These are phyloP conservation scores for Lycopodina hypogea DNA, from an alignment of 37 sponge, comb jelly and placozoan species.

Conservation along the genomic window DNA sequence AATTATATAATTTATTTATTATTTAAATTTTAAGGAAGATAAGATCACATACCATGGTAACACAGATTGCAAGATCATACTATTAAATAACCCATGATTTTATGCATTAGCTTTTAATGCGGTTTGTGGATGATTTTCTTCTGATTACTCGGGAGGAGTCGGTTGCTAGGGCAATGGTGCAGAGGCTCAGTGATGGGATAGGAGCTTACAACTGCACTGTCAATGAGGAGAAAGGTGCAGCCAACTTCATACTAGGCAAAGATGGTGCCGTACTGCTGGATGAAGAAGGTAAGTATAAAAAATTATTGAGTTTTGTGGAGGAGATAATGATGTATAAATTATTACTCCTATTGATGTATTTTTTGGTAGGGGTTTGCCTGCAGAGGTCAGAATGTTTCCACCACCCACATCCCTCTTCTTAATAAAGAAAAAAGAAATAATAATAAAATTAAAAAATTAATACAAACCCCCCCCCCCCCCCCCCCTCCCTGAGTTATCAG, in stretches of 20 bases:
- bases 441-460: too few species aligned
- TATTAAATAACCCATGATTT: too few species aligned
- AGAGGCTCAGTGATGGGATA: conserved; percentile 32
- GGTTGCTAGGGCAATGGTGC: conserved; percentile 37
- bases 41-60: too few species aligned
- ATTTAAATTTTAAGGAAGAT: too few species aligned
- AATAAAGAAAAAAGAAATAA: too few species aligned
- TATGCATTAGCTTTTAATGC: conserved; percentile 45
- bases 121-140: conserved; percentile 67
- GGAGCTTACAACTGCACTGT: conserved; percentile 62
- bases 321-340: neutral
- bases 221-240: conserved; percentile 42
- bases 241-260: conserved; percentile 49
- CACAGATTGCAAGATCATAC: too few species aligned
- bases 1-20: too few species aligned
- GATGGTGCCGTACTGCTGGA: conserved; percentile 15
- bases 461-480: too few species aligned
- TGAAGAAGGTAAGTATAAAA: conserved; percentile 4
- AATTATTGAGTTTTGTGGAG: neutral
- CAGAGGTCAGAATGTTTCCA: neutral
- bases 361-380: neutral
- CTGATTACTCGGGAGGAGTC: conserved; percentile 30
- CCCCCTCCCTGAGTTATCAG: too few species aligned
- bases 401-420: too few species aligned
- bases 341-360: neutral